Evolutionary conservation across 2,888 invertebrate species (phyloP).

Genomic region (Anthrax anthrax): DNA sequence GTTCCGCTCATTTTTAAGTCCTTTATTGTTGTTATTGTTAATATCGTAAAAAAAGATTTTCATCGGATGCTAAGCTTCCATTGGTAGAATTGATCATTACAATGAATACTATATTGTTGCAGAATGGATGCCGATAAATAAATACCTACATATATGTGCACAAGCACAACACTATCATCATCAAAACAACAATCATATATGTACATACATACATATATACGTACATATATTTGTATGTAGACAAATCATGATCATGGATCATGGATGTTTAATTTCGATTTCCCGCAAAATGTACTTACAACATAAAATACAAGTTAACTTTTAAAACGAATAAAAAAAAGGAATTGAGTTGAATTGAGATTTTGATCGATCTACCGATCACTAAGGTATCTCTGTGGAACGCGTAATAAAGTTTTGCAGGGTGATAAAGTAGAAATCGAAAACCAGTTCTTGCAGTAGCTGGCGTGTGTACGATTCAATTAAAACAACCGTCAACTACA

Average conservation of each 20-base stretch:
- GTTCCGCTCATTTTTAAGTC: neutral
- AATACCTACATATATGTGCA: too few species aligned
- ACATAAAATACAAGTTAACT: too few species aligned
- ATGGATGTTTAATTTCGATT: too few species aligned
- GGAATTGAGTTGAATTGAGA: neutral
- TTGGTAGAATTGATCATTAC: neutral
- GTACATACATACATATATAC: too few species aligned
- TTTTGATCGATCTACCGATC: neutral
- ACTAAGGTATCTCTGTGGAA: neutral
- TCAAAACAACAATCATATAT: too few species aligned
- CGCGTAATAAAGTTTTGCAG: neutral
- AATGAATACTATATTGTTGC: too few species aligned
- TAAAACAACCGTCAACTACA: neutral
- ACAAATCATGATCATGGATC: too few species aligned
- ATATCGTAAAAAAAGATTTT: neutral
- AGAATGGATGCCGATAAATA: too few species aligned
- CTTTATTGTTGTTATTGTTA: neutral
- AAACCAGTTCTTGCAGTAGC: neutral
- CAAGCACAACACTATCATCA: too few species aligned
- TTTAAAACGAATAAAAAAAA: too few species aligned
- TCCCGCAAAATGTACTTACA: too few species aligned
- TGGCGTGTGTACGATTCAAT: neutral
- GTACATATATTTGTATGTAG: too few species aligned
- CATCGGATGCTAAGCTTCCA: neutral
- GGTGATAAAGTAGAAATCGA: neutral